Percentiles rank a stretch among this genome's conserved stretches.
Conservation (phyloP, 2,888 invertebrate species). For the Glaucopsyche alexis region DNA sequence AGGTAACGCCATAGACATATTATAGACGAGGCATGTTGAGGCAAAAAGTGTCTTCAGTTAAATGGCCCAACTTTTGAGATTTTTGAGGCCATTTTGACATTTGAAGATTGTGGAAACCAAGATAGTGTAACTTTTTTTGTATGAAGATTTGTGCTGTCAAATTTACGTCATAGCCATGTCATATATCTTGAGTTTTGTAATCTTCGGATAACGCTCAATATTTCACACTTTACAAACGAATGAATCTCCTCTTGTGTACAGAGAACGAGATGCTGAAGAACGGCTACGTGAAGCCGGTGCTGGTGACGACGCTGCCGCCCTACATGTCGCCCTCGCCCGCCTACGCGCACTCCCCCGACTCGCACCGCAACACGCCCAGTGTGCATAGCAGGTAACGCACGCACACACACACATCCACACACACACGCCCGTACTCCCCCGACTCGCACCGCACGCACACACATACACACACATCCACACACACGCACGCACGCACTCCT, state of each 20-base stretch:
- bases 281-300: conserved; percentile 91
- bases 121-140: too few relatives aligned
- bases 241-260: conserved; percentile 34
- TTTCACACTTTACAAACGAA: not conserved
- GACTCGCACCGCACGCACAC: not conserved
- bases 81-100: too few relatives aligned
- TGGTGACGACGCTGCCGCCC: conserved; percentile 92
- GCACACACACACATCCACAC: conserved; percentile 2
- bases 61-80: too few relatives aligned
- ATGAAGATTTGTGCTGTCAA: too few relatives aligned
- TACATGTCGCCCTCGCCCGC: conserved; percentile 83
- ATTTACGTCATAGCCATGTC: too few relatives aligned
- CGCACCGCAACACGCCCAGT: conserved; percentile 86
- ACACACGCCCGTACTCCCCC: not conserved
- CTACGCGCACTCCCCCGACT: conserved; percentile 82
- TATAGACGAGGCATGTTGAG: too few relatives aligned
- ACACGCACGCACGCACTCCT: not conserved
- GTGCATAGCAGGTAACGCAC: conserved; percentile 85
- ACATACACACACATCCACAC: too few relatives aligned
- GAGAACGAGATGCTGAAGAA: conserved; percentile 82
- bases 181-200: too few relatives aligned
- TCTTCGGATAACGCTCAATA: not conserved
- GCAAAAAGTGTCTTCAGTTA: too few relatives aligned
- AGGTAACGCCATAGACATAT: too few relatives aligned
- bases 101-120: too few relatives aligned